Conservation (phyloP, 2,113 vertebrate species). For the Hiodon alosoides region DNA sequence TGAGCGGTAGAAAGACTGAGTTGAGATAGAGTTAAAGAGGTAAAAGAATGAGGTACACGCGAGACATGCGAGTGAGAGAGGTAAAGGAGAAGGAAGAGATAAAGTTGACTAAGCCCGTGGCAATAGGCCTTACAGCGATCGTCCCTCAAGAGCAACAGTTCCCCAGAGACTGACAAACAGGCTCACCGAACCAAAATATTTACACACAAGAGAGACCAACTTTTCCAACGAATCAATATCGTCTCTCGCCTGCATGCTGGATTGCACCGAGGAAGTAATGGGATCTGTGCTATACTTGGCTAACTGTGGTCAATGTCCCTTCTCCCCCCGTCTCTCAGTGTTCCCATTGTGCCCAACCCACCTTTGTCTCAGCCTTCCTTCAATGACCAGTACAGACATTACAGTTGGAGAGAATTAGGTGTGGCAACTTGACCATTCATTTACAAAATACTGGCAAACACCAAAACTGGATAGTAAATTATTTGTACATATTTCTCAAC, state of each 20-base stretch:
- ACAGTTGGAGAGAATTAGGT: constrained; percentile 71
- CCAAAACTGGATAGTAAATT: too few species aligned
- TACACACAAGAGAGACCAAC: constrained; percentile 60
- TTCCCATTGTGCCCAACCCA: constrained; percentile 11
- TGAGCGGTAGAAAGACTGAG: background rate
- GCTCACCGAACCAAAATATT: constrained; percentile 56
- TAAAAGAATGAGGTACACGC: background rate
- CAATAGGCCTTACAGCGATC: constrained; percentile 24
- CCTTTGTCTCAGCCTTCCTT: constrained; percentile 40
- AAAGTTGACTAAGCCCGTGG: constrained; percentile 21
- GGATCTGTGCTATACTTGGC: constrained; percentile 57
- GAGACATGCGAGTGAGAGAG: background rate
- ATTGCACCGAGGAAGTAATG: constrained; percentile 57
- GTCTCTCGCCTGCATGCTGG: constrained; percentile 52
- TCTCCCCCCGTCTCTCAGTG: constrained; percentile 29
- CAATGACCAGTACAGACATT: constrained; percentile 44
- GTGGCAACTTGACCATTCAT: constrained; percentile 64
- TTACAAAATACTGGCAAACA: constrained; percentile 41
- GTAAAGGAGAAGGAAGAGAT: constrained; percentile 11
- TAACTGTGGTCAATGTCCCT: constrained; percentile 46
- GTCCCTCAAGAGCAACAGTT: constrained; percentile 38
- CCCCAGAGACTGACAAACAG: constrained; percentile 42
- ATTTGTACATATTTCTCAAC: too few species aligned
- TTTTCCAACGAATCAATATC: constrained; percentile 66
- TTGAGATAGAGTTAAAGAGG: background rate